Percentiles rank a stretch among this genome's conserved stretches.
Conservation (phyloP, 2,113 vertebrate genomes). For the Scalopus aquaticus region DNA sequence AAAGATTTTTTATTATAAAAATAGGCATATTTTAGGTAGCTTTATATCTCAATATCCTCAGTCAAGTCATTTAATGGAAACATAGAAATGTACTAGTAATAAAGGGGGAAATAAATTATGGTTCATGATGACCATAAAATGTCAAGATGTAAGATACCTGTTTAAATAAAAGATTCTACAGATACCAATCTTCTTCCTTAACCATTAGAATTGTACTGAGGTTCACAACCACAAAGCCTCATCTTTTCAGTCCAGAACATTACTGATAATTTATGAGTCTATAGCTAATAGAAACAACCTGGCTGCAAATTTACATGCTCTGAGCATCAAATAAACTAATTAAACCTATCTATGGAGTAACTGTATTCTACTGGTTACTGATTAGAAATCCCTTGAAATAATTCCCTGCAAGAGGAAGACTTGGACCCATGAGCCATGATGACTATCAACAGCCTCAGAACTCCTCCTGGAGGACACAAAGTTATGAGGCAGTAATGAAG, state of each 20-base stretch:
- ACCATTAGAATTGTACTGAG: background rate
- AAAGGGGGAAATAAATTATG: background rate
- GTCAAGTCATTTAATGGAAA: background rate
- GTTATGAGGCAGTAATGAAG: conserved; percentile 34
- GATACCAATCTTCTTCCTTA: background rate
- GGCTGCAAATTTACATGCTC: conserved; percentile 69
- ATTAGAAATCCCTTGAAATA: conserved; percentile 73
- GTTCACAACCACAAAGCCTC: conserved; percentile 28
- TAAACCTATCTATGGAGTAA: conserved; percentile 69
- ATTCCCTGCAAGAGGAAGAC: conserved; percentile 50
- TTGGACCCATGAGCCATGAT: conserved; percentile 32
- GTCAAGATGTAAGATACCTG: background rate
- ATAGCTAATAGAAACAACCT: conserved; percentile 63
- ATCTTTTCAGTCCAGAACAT: conserved; percentile 40
- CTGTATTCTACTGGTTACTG: conserved; percentile 72
- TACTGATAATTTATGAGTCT: conserved; percentile 72
- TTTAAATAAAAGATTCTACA: background rate
- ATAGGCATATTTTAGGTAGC: background rate
- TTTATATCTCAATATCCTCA: background rate
- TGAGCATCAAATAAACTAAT: conserved; percentile 76
- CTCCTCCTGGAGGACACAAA: conserved; percentile 57
- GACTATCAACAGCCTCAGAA: conserved; percentile 43
- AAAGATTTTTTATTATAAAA: background rate
- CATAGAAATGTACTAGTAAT: background rate
- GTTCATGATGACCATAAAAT: background rate